Evolutionary conservation across 2,888 invertebrate species (phyloP).

Genomic region (Caradrina kadenii): DNA sequence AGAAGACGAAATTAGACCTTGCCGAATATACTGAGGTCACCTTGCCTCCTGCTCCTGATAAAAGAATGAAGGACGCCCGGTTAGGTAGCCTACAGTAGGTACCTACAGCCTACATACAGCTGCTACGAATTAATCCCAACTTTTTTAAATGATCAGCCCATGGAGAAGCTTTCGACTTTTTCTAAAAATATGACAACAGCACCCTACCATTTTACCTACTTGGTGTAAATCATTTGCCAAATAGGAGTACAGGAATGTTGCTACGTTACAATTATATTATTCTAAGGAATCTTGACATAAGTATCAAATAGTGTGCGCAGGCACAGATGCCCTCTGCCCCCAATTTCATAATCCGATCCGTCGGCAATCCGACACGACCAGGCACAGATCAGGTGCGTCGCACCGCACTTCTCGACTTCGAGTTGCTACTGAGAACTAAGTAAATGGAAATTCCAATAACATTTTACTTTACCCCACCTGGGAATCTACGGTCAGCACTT

Average conservation of each 20-base stretch:
- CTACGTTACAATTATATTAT: no score
- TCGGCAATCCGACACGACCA: neutral
- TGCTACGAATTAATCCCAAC: conserved; percentile 25
- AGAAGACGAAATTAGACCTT: conserved; percentile 42
- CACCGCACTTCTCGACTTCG: no score
- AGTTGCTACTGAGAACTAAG: no score
- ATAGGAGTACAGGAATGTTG: no score
- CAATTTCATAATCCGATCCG: neutral
- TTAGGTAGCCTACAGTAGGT: conserved; percentile 4
- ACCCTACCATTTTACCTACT: neutral
- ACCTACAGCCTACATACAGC: conserved; percentile 26
- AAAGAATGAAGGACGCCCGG: conserved; percentile 52
- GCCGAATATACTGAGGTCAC: conserved; percentile 55
- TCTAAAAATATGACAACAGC: neutral
- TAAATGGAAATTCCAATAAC: no score
- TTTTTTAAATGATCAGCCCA: neutral
- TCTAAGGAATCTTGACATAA: no score
- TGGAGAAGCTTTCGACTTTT: neutral
- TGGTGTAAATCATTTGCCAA: neutral
- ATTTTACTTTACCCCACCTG: no score
- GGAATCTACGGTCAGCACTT: no score
- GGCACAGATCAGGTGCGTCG: no score
- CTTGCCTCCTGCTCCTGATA: conserved; percentile 50
- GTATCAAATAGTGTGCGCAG: no score
- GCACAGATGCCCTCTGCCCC: no score